Base-by-base conservation (phyloP, 2,113 vertebrate species). In the Microcebus jonahi region DNA sequence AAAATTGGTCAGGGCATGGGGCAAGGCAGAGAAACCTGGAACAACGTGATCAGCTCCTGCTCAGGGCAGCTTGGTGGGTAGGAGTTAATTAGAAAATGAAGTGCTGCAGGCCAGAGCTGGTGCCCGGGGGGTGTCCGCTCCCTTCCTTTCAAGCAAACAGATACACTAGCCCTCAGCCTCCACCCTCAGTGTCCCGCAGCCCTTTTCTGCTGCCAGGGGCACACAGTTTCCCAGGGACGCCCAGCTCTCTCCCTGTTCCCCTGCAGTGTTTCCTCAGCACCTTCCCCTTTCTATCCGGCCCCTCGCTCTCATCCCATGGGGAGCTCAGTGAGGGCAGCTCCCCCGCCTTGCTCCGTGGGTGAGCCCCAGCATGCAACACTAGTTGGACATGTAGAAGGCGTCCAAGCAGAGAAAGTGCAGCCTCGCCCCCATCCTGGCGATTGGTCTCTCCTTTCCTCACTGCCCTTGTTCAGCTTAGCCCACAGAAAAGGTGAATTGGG, bases 111-210 rank as follows among this genome's bases (percentile, higher is more conserved):
- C 31, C 75, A 27, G 29, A 31, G 15, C 36, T 31, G 39, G 73
- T 73, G 55, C 48, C 86, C 70, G 27, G 45, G 3, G n/a, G 59
- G 10, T 80, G 6, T 31, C 3, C 7, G n/a, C 67, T 63, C 65
- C 65, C 10, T 55, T 55, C 59, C 39, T 17, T 76, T 55, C 39
- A 36, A 29, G 73, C 50, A 59, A 75, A n/a, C 2, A 76, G 21
- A 20, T 45, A 21, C 3, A 6, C 7, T 8, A 0, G 17, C 21
- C n/a, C 75, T 36, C 17, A 59, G 48, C 36, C 67, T 34, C 55
- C 6, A 18, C 34, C 21, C 39, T 57, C 0, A 0, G 45, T 29
- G 5, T 14, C n/a, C 63, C 71, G 81, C 0, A 7, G 8, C 4
- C 57, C 34, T 80, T 21, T 29, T 18, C 42, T 80, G 42, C 42